These are phyloP conservation scores for Siniperca scherzeri DNA, from an alignment of 2,797 vertebrate species.

Conservation along the genomic window DNA sequence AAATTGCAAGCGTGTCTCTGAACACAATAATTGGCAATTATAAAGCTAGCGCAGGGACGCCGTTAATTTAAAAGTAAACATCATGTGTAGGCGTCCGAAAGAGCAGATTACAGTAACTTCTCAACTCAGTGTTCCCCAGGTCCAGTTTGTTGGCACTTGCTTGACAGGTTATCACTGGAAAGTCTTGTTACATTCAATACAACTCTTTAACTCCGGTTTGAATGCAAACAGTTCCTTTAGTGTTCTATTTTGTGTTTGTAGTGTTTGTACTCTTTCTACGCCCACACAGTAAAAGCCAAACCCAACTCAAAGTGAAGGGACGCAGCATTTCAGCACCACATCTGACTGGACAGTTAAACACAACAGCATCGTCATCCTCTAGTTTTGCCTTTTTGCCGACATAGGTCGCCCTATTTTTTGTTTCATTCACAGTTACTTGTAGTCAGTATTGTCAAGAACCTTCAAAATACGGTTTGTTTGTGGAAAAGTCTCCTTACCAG, in stretches of 20 bases:
- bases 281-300: background rate
- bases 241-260: background rate
- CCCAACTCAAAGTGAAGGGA: background rate
- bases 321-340: slow-evolving; percentile 75
- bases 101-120: background rate
- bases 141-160: slow-evolving; percentile 5
- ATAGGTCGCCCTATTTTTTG: accelerated
- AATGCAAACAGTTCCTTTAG: background rate
- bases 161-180: background rate
- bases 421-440: background rate
- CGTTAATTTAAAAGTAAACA: slow-evolving; percentile 75
- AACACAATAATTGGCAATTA: slow-evolving; percentile 74
- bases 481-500: slow-evolving; percentile 4
- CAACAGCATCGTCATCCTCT: background rate
- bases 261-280: background rate
- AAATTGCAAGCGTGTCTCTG: slow-evolving; percentile 76
- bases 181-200: background rate
- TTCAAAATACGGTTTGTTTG: background rate
- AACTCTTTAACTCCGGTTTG: background rate
- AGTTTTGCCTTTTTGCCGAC: background rate
- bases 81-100: slow-evolving; percentile 24
- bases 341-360: slow-evolving; percentile 64
- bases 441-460: background rate
- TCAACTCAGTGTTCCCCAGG: slow-evolving; percentile 1
- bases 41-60: slow-evolving; percentile 65